A percentile compares a stretch with the other conserved stretches of the same genome.
Conservation (phyloP, 2,888 invertebrate genomes). For the Cactoblastis cactorum region DNA sequence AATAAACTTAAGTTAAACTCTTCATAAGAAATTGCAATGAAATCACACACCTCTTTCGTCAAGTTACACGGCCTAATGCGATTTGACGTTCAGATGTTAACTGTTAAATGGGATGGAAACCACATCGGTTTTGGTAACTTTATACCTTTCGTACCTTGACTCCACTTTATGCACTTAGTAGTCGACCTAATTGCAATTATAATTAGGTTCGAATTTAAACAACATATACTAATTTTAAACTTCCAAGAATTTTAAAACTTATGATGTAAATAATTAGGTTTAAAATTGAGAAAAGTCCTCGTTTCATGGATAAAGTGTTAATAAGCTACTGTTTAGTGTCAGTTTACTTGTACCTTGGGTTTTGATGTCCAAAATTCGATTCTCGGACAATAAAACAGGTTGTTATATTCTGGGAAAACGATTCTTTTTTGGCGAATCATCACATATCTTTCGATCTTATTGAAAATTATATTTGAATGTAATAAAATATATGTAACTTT, state of each 20-base stretch:
- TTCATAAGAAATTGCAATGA: conserved; percentile 17
- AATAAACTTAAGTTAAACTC: neutral
- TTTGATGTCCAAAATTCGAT: conserved; percentile 64
- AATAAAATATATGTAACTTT: no score
- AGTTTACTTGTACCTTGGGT: conserved; percentile 59
- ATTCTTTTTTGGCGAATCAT: neutral
- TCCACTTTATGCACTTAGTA: conserved; percentile 22
- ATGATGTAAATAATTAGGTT: conserved; percentile 24
- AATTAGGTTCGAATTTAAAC: conserved; percentile 15
- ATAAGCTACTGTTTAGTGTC: conserved; percentile 71
- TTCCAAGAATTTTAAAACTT: conserved; percentile 23
- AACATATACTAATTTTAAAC: fast-evolving
- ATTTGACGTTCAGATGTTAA: conserved; percentile 66
- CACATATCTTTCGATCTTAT: neutral
- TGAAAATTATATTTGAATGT: no score
- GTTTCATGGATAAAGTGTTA: conserved; percentile 33
- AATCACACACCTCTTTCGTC: conserved; percentile 39
- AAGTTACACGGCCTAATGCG: conserved; percentile 44
- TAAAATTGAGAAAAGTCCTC: conserved; percentile 24
- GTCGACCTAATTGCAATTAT: conserved; percentile 27
- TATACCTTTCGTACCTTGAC: conserved; percentile 43
- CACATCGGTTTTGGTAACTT: conserved; percentile 65
- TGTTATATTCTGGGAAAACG: conserved; percentile 40
- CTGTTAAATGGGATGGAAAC: conserved; percentile 69
- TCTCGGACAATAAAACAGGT: conserved; percentile 51